Evolutionary conservation across 2,113 vertebrate species (phyloP), one percentile per base, ranked within the genome.

Genomic region (Scytalopus superciliaris): DNA sequence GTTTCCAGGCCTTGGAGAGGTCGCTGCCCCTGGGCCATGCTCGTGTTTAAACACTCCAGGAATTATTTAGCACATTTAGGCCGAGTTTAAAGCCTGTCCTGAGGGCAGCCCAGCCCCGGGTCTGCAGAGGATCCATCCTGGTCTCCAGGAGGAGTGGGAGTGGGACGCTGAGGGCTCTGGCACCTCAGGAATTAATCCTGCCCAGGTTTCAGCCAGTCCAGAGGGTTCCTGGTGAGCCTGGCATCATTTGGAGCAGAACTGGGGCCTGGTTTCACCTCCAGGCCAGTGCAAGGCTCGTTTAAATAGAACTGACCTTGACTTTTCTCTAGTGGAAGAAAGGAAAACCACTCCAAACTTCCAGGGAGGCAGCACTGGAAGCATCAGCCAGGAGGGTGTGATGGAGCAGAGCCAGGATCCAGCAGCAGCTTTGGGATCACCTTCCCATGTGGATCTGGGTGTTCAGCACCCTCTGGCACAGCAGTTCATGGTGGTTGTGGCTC

Each of bases 401-500:
- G 40, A 45, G 10, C 28, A 24, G 30, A 2, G 57, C 30, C 49
- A 53, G 21, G 57, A 3, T 19, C 3, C 2, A 0, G 17, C 2
- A 28, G 77, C 68, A 27, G 70, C 39, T 7, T 0, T 5, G 4
- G 76, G 40, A 23, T 49, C 76, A 6, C 35, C 17, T 35, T 77
- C 12, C 35, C 14, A 0, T 0, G 4, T 1, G 10, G 37, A 11
- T 5, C 23, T 13, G 86, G 62, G 27, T 18, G 50, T 25, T 53
- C 37, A 22, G 84, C 35, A 6, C 42, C 62, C 16, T 7, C 57
- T 49, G 33, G 66, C 35, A 0, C 25, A 24, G 74, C 1, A 10
- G 19, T 37, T 35, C 79, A 0, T 7, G 23, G 3, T 2, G 44
- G 14, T 0, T 2, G 37, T 19, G n/a, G 21, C 22, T 22, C 68